These are phyloP conservation scores for Elymnias hypermnestra DNA, from an alignment of 1,140 invertebrate genomes.

Conservation along the genomic window DNA sequence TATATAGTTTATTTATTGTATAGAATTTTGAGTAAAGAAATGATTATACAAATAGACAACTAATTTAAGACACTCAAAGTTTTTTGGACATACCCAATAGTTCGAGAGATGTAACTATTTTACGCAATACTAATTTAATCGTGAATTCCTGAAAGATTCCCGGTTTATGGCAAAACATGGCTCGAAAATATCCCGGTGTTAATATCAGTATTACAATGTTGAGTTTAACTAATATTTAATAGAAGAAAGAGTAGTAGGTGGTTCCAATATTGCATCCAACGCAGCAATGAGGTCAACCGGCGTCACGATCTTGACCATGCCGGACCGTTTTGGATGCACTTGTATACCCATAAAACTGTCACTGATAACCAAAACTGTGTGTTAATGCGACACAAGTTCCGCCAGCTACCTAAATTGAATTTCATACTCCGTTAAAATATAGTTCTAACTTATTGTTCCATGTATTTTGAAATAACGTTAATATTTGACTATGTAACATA, in stretches of 20 bases:
- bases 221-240: too few relatives aligned
- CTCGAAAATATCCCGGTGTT: too few relatives aligned
- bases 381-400: constrained; percentile 34
- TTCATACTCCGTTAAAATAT: not conserved
- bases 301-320: constrained; percentile 43
- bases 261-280: not conserved
- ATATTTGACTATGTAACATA: not conserved
- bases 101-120: too few relatives aligned
- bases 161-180: too few relatives aligned
- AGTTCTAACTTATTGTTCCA: not conserved
- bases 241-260: not conserved
- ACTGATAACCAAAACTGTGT: constrained; percentile 48
- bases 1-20: too few relatives aligned
- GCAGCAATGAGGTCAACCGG: constrained; percentile 23
- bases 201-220: too few relatives aligned
- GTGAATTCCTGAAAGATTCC: too few relatives aligned
- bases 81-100: too few relatives aligned
- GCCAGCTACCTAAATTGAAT: constrained; percentile 22
- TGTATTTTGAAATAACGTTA: not conserved
- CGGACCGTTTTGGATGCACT: constrained; percentile 45
- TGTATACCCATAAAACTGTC: constrained; percentile 38
- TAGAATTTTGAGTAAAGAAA: too few relatives aligned
- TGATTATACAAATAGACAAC: too few relatives aligned
- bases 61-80: too few relatives aligned
- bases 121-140: too few relatives aligned